Percentiles rank a stretch among this genome's conserved stretches.
Evolutionary conservation across 2,888 invertebrate genomes (phyloP).

Genomic region (Octonoba sinensis): DNA sequence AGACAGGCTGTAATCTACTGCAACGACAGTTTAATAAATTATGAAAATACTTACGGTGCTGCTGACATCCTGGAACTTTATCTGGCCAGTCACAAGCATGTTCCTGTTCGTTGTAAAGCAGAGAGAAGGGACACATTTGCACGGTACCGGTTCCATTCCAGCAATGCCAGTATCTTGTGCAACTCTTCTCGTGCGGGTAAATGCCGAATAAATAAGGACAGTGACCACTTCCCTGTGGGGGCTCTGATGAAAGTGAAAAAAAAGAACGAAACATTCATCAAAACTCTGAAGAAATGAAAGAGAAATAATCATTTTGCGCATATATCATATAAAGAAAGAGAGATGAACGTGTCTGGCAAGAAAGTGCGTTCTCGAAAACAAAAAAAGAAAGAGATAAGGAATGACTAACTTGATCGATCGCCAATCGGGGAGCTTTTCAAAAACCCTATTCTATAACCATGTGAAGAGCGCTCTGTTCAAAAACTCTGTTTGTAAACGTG

Average conservation of each 20-base stretch:
- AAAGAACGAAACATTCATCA: not conserved
- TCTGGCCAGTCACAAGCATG: slow-evolving; percentile 96
- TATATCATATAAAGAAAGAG: too few relatives aligned
- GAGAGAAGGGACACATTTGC: slow-evolving; percentile 90
- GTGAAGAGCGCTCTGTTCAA: too few relatives aligned
- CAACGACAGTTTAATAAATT: too few relatives aligned
- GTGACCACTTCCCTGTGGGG: slow-evolving; percentile 86
- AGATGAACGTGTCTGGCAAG: too few relatives aligned
- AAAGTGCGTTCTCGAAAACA: too few relatives aligned
- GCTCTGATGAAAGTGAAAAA: slow-evolving; percentile 74
- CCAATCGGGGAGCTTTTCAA: too few relatives aligned
- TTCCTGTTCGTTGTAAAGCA: slow-evolving; percentile 89
- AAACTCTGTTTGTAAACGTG: too few relatives aligned
- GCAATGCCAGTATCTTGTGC: slow-evolving; percentile 93
- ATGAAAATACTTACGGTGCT: slow-evolving; percentile 83
- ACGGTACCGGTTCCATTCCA: slow-evolving; percentile 95
- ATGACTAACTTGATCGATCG: too few relatives aligned
- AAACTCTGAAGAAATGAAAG: not conserved
- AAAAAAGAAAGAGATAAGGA: too few relatives aligned
- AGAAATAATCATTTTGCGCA: too few relatives aligned
- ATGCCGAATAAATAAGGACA: slow-evolving; percentile 94
- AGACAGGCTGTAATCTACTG: too few relatives aligned
- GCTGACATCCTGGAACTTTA: slow-evolving; percentile 92
- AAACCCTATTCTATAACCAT: too few relatives aligned
- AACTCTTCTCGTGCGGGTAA: slow-evolving; percentile 92